A percentile compares a stretch with the other conserved stretches of the same genome.
These are phyloP conservation scores for Sicus ferrugineus DNA, from an alignment of 2,888 invertebrate genomes.

Conservation along the genomic window DNA sequence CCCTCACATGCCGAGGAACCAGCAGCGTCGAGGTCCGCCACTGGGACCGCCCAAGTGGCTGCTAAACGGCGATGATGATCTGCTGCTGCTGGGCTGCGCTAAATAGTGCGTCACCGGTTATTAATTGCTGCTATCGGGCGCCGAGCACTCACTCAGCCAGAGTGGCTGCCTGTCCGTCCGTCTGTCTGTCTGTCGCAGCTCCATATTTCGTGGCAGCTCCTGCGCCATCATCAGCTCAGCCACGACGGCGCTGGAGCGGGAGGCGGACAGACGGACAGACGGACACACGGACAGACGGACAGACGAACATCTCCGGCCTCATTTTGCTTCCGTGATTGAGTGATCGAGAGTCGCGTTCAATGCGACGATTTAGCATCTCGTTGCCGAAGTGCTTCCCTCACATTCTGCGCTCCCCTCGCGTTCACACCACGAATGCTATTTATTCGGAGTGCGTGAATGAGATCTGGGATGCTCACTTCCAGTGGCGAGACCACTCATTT, in stretches of 20 bases:
- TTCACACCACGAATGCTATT: neutral
- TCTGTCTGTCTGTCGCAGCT: neutral
- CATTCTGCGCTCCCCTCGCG: neutral
- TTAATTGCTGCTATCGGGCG: constrained; percentile 44
- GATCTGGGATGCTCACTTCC: neutral
- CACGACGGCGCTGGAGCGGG: constrained; percentile 28
- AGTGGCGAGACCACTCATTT: neutral
- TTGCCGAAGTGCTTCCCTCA: neutral
- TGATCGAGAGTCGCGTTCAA: neutral
- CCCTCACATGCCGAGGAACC: too few species aligned
- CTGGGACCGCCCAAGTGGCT: too few species aligned
- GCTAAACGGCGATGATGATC: constrained; percentile 20
- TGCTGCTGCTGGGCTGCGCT: constrained; percentile 9
- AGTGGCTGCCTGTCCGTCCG: too few species aligned
- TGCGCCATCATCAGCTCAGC: neutral
- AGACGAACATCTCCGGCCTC: constrained; percentile 4
- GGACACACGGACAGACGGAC: constrained; percentile 1
- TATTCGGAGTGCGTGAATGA: neutral
- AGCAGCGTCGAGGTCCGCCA: too few species aligned
- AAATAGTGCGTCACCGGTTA: constrained; percentile 44
- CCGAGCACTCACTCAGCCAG: constrained; percentile 4
- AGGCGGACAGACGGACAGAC: neutral
- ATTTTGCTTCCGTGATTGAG: neutral
- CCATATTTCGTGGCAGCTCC: constrained; percentile 4
- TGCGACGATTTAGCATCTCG: neutral